Base-by-base conservation (phyloP, 1,140 invertebrate genomes). In the Zaprionus nigranus region DNA sequence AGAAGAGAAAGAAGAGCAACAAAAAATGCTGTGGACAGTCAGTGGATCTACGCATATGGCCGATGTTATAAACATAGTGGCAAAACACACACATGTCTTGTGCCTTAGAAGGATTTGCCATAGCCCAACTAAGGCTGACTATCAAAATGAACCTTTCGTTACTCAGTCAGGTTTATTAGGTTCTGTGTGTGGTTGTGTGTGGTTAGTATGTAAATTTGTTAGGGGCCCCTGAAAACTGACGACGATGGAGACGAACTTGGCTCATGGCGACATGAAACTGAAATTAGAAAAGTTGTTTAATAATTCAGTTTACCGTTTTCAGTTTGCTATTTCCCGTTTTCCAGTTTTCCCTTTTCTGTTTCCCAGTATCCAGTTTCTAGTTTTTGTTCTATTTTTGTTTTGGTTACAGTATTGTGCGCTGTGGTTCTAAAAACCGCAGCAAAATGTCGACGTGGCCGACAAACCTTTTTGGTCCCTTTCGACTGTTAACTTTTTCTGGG, bases 271-370 rank as follows among this genome's bases (percentile, higher is more conserved):
- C 78, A 66, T 77, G 75, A 82, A 86, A 82, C 73, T 72, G 60
- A 87, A 87, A 87, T 87, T 87, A 87, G 77, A 75, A 87, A 90
- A 90, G 76, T 90, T 90, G 86, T 63, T 90, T 73, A 90, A 90
- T 90, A 85, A 90, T 90, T 90, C 73, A 90, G 75, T 80, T 69
- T 62, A 64, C 69, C 69, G 59, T 61, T 76, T 63, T 71, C 57
- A 22, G 28, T 58, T 65, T 54, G 64, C 28, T 24, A n/a, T 46
- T 58, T 67, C 40, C 12, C 34, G 49, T 36, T 36, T 30, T 36
- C 28, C 64, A 58, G 54, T 54, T 51, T 24, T 24, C 46, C 40
- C 15, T 54, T 59, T 59, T 67, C n/a, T 56, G 9, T 56, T 56
- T 43, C 24, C 2, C 20, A 34, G 30, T 5, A 36, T n/a, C 43